Conservation (phyloP, 2,113 vertebrate species). For the Pluvianellus socialis region DNA sequence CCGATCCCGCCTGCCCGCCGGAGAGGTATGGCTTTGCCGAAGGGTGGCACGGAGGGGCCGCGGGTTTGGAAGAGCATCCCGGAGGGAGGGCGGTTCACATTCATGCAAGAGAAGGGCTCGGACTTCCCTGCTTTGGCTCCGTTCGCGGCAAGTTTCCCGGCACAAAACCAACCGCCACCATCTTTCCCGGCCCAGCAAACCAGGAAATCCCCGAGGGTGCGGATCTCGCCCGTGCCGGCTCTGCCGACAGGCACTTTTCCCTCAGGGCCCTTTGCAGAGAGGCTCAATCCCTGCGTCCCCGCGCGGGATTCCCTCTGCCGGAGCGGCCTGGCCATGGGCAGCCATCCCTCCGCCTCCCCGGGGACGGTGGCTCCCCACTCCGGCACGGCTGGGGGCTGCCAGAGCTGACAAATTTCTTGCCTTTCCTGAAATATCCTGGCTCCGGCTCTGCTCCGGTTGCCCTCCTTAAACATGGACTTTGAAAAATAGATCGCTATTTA, state of each 20-base stretch:
- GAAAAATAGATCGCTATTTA: neutral
- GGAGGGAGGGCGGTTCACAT: rapidly evolving
- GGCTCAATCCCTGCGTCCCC: neutral
- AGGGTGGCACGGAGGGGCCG: neutral
- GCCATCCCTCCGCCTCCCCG: neutral
- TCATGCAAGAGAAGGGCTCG: neutral
- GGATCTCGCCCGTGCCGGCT: no score
- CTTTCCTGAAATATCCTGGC: no score
- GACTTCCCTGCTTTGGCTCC: no score
- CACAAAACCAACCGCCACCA: neutral
- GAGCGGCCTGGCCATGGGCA: neutral
- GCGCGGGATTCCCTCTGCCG: no score
- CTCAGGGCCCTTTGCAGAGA: neutral
- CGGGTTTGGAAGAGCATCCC: neutral
- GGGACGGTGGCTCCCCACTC: neutral
- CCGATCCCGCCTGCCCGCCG: neutral
- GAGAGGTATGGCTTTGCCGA: neutral
- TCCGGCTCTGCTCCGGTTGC: neutral
- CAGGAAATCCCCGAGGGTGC: neutral
- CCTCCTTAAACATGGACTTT: neutral
- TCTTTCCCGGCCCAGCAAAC: neutral
- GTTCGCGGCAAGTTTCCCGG: neutral
- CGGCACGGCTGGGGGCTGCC: neutral
- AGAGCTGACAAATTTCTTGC: neutral
- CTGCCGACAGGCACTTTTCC: no score